Conservation (phyloP, 2,888 invertebrate genomes). For the Xestia xanthographa region DNA sequence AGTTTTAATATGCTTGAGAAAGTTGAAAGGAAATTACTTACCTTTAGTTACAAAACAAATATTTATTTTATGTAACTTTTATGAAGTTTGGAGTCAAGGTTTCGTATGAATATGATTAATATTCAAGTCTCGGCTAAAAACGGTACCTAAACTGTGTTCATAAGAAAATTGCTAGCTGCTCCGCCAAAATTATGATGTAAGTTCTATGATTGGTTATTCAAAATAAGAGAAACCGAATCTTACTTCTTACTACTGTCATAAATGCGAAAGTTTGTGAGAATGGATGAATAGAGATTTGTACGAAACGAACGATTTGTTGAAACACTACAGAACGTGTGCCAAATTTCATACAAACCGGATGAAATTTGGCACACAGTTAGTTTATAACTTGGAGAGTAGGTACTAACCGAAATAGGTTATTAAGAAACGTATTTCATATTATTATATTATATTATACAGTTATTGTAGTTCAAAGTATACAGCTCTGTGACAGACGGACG, state of each 20-base stretch:
- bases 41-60: constrained; percentile 36
- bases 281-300: background rate
- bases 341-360: no score
- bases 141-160: background rate
- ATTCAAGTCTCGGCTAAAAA: background rate
- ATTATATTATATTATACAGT: background rate
- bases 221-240: background rate
- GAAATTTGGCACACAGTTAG: no score
- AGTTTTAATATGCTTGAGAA: constrained; percentile 42
- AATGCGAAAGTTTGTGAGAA: background rate
- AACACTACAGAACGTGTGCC: no score
- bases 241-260: background rate
- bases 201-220: background rate
- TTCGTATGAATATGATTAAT: constrained; percentile 22
- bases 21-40: constrained; percentile 50
- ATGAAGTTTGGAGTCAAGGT: constrained; percentile 17
- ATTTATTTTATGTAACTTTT: constrained; percentile 39
- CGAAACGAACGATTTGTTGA: no score
- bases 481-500: background rate
- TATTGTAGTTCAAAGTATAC: background rate
- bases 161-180: background rate
- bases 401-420: background rate
- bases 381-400: no score
- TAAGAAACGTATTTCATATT: background rate
- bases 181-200: background rate